Evolutionary conservation across 2,888 invertebrate species (phyloP).

Genomic region (Erpobdella octoculata): DNA sequence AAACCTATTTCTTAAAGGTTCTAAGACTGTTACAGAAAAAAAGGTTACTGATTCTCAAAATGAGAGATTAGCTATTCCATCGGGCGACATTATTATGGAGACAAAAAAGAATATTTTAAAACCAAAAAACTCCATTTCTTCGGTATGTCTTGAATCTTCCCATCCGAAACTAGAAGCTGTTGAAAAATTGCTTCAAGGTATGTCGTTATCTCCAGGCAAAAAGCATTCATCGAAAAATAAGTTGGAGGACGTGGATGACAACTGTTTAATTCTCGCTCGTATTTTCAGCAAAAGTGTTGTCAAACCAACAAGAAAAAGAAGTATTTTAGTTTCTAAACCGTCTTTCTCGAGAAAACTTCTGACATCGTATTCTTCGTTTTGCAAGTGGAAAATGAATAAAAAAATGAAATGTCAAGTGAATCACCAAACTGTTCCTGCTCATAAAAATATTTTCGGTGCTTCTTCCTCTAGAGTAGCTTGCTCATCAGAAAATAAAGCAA

Average conservation of each 20-base stretch:
- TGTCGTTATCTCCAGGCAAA: not conserved
- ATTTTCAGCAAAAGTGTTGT: not conserved
- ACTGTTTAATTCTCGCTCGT: not conserved
- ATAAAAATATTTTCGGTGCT: not conserved
- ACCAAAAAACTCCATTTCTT: too few species aligned
- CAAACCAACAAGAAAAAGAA: not conserved
- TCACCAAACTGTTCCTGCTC: not conserved
- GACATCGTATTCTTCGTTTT: not conserved
- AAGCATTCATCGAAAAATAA: too few species aligned
- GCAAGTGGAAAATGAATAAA: not conserved
- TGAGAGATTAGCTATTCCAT: too few species aligned
- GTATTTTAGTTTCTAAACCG: not conserved
- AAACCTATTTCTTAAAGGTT: too few species aligned
- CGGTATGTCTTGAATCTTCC: too few species aligned
- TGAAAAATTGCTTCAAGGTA: not conserved
- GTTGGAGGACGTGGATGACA: not conserved
- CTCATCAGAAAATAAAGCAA: not conserved
- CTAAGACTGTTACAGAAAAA: too few species aligned
- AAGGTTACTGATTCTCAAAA: too few species aligned
- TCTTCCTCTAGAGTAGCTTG: too few species aligned
- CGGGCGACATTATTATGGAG: too few species aligned
- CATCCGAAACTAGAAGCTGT: not conserved
- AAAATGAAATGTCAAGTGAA: not conserved
- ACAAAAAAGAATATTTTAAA: too few species aligned
- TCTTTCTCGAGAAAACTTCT: not conserved